Conservation (phyloP, 2,797 vertebrate genomes). For the Cynodonichthys magdalenae region DNA sequence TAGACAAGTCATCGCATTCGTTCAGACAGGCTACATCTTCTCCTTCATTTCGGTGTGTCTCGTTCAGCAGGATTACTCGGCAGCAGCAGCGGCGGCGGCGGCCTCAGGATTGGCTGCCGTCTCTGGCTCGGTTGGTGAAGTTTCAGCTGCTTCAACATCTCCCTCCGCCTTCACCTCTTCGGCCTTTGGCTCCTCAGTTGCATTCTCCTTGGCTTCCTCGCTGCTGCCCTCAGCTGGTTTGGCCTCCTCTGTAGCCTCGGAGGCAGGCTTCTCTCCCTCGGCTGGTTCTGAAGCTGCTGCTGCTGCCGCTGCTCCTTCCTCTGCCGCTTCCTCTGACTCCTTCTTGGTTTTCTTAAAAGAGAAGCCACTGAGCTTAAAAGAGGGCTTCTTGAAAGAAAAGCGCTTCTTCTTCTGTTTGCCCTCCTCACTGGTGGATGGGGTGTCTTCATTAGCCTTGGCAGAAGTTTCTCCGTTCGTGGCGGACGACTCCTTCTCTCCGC, state of each 20-base stretch:
- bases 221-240: slow-evolving; percentile 70
- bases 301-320: slow-evolving; percentile 73
- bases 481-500: slow-evolving; percentile 80
- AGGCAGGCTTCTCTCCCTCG: slow-evolving; percentile 71
- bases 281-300: slow-evolving; percentile 60
- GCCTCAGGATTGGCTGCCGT: slow-evolving; percentile 87
- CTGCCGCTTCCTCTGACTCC: slow-evolving; percentile 85
- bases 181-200: slow-evolving; percentile 71
- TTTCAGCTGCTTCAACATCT: slow-evolving; percentile 76
- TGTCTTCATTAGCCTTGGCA: slow-evolving; percentile 87
- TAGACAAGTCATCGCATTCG: slow-evolving; percentile 97
- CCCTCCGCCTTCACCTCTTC: slow-evolving; percentile 68
- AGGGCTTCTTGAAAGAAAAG: slow-evolving; percentile 98
- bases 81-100: slow-evolving; percentile 72
- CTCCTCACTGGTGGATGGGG: slow-evolving; percentile 86
- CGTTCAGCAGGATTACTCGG: slow-evolving; percentile 79
- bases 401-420: slow-evolving; percentile 98
- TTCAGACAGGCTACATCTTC: slow-evolving; percentile 89
- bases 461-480: slow-evolving; percentile 86
- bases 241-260: slow-evolving; percentile 74
- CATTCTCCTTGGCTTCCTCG: slow-evolving; percentile 75
- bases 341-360: slow-evolving; percentile 98
- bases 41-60: slow-evolving; percentile 72
- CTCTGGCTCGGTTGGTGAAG: slow-evolving; percentile 83
- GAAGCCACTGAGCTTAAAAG: slow-evolving; percentile 96